Percentiles rank a stretch among this genome's conserved stretches.
Evolutionary conservation across 2,113 vertebrate genomes (phyloP).

Genomic region (Bolborhynchus lineola): DNA sequence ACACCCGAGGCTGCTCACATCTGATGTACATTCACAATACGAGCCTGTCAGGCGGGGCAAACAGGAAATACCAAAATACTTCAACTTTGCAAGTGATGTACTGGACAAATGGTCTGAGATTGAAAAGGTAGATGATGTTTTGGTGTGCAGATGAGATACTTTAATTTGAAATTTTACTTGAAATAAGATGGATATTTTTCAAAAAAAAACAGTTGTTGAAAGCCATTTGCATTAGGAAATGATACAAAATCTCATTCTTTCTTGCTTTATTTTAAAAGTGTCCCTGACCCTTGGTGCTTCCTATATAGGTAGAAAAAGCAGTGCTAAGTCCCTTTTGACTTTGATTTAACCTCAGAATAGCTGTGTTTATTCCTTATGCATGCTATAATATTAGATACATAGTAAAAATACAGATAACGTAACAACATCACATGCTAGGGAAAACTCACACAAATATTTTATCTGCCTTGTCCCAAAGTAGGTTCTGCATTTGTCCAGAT

Average conservation of each 20-base stretch:
- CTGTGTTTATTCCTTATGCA: neutral
- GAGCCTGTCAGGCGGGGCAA: conserved; percentile 33
- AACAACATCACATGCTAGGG: neutral
- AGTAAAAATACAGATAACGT: neutral
- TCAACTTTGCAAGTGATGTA: conserved; percentile 84
- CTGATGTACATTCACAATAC: conserved; percentile 59
- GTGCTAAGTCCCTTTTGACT: neutral
- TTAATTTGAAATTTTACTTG: neutral
- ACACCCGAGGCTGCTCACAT: neutral
- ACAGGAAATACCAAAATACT: conserved; percentile 68
- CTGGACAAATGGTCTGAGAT: conserved; percentile 82
- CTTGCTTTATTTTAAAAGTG: neutral
- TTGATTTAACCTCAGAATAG: neutral
- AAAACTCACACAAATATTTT: neutral
- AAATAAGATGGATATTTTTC: neutral
- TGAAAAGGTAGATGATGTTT: conserved; percentile 74
- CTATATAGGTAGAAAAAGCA: neutral
- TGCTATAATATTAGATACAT: neutral
- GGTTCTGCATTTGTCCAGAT: neutral
- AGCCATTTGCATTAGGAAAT: neutral
- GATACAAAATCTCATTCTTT: neutral
- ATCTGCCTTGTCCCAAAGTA: neutral
- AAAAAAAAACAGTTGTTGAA: neutral
- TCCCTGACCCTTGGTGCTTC: neutral
- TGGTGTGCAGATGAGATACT: neutral